phyloP scores from a whole-genome alignment of 2,797 vertebrate species.

The Cossypha heuglini region DNA sequence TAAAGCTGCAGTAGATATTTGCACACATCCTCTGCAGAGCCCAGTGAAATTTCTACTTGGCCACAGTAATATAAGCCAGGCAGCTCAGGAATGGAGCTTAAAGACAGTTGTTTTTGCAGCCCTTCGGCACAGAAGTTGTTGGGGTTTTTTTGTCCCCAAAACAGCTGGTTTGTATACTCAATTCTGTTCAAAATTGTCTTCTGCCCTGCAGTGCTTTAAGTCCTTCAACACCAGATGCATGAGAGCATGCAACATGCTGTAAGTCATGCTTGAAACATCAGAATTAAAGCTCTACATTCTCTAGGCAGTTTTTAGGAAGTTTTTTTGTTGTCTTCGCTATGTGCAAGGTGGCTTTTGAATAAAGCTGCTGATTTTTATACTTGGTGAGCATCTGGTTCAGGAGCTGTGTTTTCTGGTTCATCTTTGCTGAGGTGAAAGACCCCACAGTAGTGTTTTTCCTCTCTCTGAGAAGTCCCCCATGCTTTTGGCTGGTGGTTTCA shows the following conservation, averaged over 20 bases:
- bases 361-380: background rate
- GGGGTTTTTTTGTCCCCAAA: background rate
- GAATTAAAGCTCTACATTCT: background rate
- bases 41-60: background rate
- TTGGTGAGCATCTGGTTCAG: background rate
- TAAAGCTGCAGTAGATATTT: background rate
- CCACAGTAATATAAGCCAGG: background rate
- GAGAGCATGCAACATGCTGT: accelerated
- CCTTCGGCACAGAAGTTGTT: background rate
- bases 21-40: background rate
- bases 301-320: background rate
- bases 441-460: background rate
- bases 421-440: background rate
- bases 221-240: background rate
- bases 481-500: background rate
- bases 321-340: background rate
- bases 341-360: background rate
- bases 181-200: background rate
- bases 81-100: background rate
- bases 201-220: background rate
- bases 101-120: background rate
- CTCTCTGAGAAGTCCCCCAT: background rate
- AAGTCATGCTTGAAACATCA: background rate
- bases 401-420: background rate
- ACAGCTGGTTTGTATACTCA: background rate